Evolutionary conservation across 2,113 vertebrate genomes (phyloP).

Genomic region (Conger conger): DNA sequence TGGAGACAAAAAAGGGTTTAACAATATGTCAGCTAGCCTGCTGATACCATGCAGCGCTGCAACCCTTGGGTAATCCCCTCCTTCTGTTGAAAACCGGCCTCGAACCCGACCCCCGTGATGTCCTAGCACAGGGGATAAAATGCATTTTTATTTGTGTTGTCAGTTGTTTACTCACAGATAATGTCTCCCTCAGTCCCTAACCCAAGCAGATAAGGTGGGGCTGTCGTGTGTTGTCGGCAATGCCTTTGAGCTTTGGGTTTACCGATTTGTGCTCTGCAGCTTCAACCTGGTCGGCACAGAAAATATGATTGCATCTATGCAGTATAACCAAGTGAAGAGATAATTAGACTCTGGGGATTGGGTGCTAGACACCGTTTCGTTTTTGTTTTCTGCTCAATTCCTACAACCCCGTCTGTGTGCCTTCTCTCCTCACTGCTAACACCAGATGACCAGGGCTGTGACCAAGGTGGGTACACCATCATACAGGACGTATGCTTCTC

Average conservation of each 20-base stretch:
- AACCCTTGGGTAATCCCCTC: not conserved
- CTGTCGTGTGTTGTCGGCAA: not conserved
- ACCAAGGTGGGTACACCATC: conserved; percentile 79
- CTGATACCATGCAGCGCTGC: conserved; percentile 13
- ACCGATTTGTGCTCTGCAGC: not conserved
- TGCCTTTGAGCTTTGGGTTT: not conserved
- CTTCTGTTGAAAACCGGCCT: not conserved
- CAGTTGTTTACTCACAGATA: not conserved
- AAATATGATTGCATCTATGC: too few relatives aligned
- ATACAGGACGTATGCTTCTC: not conserved
- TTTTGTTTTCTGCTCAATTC: not conserved
- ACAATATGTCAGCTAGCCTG: conserved; percentile 22
- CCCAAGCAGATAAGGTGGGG: not conserved
- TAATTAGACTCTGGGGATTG: not conserved
- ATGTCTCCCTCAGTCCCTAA: not conserved
- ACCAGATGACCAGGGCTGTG: conserved; percentile 84
- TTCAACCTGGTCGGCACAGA: too few relatives aligned
- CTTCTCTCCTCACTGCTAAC: conserved; percentile 78
- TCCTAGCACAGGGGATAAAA: not conserved
- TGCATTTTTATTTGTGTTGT: not conserved
- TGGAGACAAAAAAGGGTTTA: conserved; percentile 18
- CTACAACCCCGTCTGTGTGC: conserved; percentile 14
- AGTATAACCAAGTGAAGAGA: too few relatives aligned
- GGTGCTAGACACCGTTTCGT: not conserved
- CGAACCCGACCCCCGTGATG: not conserved